Evolutionary conservation across 2,888 invertebrate species (phyloP).

Genomic region (Lithosia quadra): DNA sequence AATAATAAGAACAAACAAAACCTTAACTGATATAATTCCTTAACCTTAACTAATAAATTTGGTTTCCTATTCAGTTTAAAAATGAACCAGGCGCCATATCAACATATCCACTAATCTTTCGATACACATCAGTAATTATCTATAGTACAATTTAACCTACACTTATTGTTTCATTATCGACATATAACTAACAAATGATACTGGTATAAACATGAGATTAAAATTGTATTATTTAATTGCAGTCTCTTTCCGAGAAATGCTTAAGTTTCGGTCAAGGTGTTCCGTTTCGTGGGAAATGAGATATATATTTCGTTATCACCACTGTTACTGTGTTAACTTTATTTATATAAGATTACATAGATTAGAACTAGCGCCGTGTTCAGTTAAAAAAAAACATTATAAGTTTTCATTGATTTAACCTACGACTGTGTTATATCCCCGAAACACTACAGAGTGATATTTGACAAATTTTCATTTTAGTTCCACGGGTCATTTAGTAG

Average conservation of each 20-base stretch:
- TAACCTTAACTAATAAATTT: too few relatives aligned
- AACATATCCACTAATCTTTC: constrained; percentile 19
- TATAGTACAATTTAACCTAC: constrained; percentile 13
- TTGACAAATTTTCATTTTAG: too few relatives aligned
- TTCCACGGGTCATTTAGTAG: too few relatives aligned
- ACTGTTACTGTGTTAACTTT: constrained; percentile 20
- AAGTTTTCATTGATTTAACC: too few relatives aligned
- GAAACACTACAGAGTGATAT: too few relatives aligned
- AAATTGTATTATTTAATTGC: constrained; percentile 25
- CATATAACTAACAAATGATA: constrained; percentile 15
- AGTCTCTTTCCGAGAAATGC: constrained; percentile 43
- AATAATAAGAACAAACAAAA: too few relatives aligned
- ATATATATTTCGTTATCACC: constrained; percentile 16
- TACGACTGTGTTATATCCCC: too few relatives aligned
- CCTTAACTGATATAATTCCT: too few relatives aligned
- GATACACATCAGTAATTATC: constrained; percentile 28
- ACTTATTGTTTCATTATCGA: constrained; percentile 11
- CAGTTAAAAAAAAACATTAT: neutral
- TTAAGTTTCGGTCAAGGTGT: constrained; percentile 42
- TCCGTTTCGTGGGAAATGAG: constrained; percentile 30
- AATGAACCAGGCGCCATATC: neutral
- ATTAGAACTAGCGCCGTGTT: constrained; percentile 3
- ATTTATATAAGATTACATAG: constrained; percentile 23
- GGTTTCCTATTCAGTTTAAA: neutral
- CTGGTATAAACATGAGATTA: constrained; percentile 15